Percentiles rank a stretch among this genome's conserved stretches.
Conservation (phyloP, 2,797 vertebrate genomes). For the Aldrovandia affinis region DNA sequence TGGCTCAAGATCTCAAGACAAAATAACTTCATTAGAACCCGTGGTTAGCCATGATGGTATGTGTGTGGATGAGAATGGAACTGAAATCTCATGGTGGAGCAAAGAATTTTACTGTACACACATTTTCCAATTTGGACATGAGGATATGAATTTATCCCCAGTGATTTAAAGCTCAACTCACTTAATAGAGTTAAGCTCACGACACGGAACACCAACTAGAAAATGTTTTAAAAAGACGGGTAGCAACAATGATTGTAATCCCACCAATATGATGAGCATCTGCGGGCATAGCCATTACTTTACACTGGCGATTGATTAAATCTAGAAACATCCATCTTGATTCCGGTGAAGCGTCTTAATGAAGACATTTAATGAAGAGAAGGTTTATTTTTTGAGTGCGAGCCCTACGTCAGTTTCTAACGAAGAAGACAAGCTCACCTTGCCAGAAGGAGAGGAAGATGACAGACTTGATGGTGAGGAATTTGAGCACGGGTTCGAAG, state of each 20-base stretch:
- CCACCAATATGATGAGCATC: too few relatives aligned
- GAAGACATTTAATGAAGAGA: background rate
- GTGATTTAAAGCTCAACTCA: background rate
- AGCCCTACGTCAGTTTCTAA: too few relatives aligned
- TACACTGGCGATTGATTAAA: background rate
- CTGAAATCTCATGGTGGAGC: too few relatives aligned
- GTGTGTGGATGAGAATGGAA: too few relatives aligned
- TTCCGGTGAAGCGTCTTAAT: background rate
- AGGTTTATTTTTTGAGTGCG: background rate
- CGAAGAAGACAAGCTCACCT: slow-evolving; percentile 66
- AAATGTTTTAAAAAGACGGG: background rate
- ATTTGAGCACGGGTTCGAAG: slow-evolving; percentile 90
- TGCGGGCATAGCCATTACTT: background rate
- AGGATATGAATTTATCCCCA: background rate
- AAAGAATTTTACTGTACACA: background rate
- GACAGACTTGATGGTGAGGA: slow-evolving; percentile 95
- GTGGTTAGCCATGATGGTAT: background rate
- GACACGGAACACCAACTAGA: background rate
- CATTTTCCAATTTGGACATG: background rate
- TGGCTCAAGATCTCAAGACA: background rate
- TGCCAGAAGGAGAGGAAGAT: slow-evolving; percentile 99
- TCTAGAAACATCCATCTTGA: background rate
- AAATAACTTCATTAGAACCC: background rate
- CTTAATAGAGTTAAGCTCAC: background rate
- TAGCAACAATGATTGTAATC: background rate